Percentiles rank a stretch among this genome's conserved stretches.
Evolutionary conservation across 2,797 vertebrate genomes (phyloP).

Genomic region (Stomatorhinus walkeri): DNA sequence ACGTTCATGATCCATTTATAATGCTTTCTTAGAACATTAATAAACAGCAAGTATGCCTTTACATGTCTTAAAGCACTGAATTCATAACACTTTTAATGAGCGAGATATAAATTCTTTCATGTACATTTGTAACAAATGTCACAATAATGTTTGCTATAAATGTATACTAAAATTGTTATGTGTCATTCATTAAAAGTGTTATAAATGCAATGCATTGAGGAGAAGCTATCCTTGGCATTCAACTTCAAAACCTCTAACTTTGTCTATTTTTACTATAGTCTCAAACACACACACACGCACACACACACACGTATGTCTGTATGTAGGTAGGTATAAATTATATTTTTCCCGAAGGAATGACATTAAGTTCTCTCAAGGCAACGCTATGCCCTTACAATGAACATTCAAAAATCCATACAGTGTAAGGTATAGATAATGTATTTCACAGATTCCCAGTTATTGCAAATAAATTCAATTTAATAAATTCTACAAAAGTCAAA

Average conservation of each 20-base stretch:
- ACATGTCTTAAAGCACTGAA: background rate
- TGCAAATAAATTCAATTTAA: background rate
- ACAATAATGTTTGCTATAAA: background rate
- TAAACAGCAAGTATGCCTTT: background rate
- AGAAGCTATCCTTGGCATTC: background rate
- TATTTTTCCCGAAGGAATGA: background rate
- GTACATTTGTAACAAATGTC: background rate
- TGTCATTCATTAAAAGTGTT: background rate
- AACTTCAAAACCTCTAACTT: background rate
- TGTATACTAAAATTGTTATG: background rate
- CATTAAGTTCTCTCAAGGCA: background rate
- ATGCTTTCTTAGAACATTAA: background rate
- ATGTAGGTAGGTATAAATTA: background rate
- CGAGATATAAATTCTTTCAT: background rate
- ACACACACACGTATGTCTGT: background rate
- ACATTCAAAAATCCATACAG: background rate
- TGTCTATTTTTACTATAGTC: background rate
- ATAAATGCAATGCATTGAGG: background rate
- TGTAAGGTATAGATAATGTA: background rate
- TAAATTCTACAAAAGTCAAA: background rate
- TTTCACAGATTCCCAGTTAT: background rate
- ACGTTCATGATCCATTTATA: background rate
- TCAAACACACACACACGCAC: background rate
- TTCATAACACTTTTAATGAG: background rate
- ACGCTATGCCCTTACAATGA: background rate